These are phyloP conservation scores for Dasypogon diadema DNA, from an alignment of 2,888 invertebrate species.

Conservation along the genomic window DNA sequence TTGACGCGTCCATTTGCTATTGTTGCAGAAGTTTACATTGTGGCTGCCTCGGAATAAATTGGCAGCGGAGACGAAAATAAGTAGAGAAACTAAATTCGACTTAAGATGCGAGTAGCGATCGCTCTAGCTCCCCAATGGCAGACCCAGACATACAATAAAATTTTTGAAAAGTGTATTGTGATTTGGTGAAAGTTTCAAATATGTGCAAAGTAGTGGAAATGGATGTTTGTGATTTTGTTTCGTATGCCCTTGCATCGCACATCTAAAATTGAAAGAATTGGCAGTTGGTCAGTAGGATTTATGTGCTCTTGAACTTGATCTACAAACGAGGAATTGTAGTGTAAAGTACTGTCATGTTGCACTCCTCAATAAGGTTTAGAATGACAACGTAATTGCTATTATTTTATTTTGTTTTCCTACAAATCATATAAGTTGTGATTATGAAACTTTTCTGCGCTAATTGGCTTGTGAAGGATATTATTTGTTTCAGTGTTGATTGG, in stretches of 20 bases:
- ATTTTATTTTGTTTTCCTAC: no score
- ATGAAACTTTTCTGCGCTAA: constrained; percentile 30
- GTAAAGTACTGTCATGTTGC: constrained; percentile 24
- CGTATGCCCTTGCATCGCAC: not conserved
- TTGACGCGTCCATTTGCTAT: not conserved
- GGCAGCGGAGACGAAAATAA: constrained; percentile 24
- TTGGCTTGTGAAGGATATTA: constrained; percentile 8
- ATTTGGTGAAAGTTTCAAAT: not conserved
- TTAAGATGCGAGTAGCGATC: not conserved
- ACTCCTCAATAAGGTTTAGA: constrained; percentile 10
- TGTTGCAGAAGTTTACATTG: not conserved
- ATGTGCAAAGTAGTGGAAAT: not conserved
- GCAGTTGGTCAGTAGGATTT: not conserved
- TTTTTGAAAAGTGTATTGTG: not conserved
- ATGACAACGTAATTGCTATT: constrained; percentile 13
- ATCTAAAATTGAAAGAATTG: not conserved
- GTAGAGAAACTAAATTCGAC: constrained; percentile 11
- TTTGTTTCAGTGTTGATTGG: constrained; percentile 28
- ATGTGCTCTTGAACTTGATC: constrained; percentile 27
- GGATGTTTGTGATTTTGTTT: not conserved
- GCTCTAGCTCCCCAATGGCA: not conserved
- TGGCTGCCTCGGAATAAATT: constrained; percentile 22
- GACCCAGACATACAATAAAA: not conserved
- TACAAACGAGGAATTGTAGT: constrained; percentile 17
- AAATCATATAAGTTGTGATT: not conserved